Conservation (phyloP, 2,888 invertebrate species). For the Chironomus tentans region DNA sequence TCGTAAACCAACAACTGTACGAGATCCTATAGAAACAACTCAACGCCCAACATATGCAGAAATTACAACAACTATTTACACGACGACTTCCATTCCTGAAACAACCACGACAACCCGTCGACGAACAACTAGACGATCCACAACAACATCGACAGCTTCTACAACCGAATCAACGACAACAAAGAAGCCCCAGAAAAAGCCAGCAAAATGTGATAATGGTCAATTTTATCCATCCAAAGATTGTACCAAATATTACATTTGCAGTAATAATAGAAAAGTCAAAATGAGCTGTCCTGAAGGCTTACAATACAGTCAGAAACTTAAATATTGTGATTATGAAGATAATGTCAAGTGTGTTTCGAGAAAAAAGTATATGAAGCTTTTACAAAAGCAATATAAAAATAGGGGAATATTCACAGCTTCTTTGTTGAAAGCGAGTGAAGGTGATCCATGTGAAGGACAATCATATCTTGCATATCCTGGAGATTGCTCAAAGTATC, state of each 20-base stretch:
- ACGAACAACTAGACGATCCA: constrained; percentile 28
- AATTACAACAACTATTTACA: constrained; percentile 32
- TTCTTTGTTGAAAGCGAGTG: constrained; percentile 30
- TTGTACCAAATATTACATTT: constrained; percentile 67
- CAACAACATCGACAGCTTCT: constrained; percentile 18
- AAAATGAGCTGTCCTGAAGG: constrained; percentile 66
- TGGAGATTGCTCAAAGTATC: constrained; percentile 60
- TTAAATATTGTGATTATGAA: constrained; percentile 67
- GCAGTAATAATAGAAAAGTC: constrained; percentile 62
- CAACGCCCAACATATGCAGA: background rate
- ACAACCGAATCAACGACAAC: constrained; percentile 31
- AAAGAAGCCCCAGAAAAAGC: constrained; percentile 36
- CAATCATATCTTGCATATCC: constrained; percentile 57
- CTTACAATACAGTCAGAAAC: constrained; percentile 59
- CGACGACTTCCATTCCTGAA: constrained; percentile 39
- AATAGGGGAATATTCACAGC: background rate
- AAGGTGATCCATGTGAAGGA: constrained; percentile 50
- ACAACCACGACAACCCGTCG: constrained; percentile 30
- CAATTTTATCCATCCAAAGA: constrained; percentile 64
- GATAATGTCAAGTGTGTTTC: constrained; percentile 52
- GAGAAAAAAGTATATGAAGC: constrained; percentile 34
- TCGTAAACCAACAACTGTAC: constrained; percentile 28
- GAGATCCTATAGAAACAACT: constrained; percentile 30
- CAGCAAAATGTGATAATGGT: constrained; percentile 53
- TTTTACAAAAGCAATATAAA: constrained; percentile 31